A percentile compares a stretch with the other conserved stretches of the same genome.
Conservation (phyloP, 2,113 vertebrate species). For the Pholis gunnellus region DNA sequence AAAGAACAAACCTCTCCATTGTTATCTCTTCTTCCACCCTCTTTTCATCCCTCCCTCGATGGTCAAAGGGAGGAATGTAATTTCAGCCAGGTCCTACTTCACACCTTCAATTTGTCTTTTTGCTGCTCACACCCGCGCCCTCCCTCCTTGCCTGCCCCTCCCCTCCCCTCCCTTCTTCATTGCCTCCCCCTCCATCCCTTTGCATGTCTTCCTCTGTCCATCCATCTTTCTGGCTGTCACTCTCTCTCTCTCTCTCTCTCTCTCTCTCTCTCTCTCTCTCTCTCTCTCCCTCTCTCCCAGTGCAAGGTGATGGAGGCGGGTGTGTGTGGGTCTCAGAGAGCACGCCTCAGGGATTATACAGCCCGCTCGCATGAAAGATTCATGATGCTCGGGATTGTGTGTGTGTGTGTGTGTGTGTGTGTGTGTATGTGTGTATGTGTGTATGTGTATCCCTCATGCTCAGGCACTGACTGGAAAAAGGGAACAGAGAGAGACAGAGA, state of each 20-base stretch:
- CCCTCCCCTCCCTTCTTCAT: neutral
- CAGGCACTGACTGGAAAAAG: slow-evolving; percentile 74
- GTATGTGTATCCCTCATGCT: slow-evolving; percentile 62
- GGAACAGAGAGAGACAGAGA: slow-evolving; percentile 72
- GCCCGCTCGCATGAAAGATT: slow-evolving; percentile 85
- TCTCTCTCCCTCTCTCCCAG: slow-evolving; percentile 57
- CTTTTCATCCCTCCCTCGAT: slow-evolving; percentile 51
- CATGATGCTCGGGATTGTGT: slow-evolving; percentile 79
- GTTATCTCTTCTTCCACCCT: slow-evolving; percentile 58
- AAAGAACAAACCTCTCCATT: slow-evolving; percentile 60
- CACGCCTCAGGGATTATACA: slow-evolving; percentile 87
- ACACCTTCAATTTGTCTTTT: slow-evolving; percentile 79
- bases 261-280: slow-evolving; percentile 23
- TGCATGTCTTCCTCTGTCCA: slow-evolving; percentile 45
- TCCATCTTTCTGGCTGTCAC: slow-evolving; percentile 62
- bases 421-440: slow-evolving; percentile 49
- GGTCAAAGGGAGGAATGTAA: slow-evolving; percentile 67
- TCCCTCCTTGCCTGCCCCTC: slow-evolving; percentile 14
- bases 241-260: slow-evolving; percentile 37
- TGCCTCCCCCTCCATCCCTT: slow-evolving; percentile 22
- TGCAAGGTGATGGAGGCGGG: slow-evolving; percentile 80
- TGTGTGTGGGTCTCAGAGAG: slow-evolving; percentile 76
- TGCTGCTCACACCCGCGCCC: slow-evolving; percentile 32
- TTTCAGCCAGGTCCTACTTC: slow-evolving; percentile 67
- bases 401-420: slow-evolving; percentile 32